phyloP scores from a whole-genome alignment of 1,140 invertebrate genomes.

The Belonocnema kinseyi region DNA sequence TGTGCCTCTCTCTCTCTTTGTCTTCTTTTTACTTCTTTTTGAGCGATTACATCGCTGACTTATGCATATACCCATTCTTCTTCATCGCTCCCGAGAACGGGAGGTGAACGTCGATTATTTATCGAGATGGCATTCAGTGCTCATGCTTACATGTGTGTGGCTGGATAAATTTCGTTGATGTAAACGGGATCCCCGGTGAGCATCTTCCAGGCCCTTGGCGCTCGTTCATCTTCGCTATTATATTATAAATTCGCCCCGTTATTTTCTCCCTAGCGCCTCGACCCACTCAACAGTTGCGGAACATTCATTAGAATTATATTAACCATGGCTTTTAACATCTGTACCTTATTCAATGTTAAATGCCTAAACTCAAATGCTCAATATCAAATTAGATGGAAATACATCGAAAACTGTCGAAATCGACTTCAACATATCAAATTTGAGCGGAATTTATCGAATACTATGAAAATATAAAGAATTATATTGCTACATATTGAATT shows the following conservation, averaged over 20 bases:
- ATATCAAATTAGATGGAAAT: too few species aligned
- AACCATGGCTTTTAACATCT: too few species aligned
- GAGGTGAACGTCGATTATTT: slow-evolving; percentile 41
- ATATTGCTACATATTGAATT: too few species aligned
- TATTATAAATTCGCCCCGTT: slow-evolving; percentile 48
- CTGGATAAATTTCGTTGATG: slow-evolving; percentile 19
- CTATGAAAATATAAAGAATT: too few species aligned
- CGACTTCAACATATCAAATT: too few species aligned
- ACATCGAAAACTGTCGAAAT: too few species aligned
- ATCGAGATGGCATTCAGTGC: slow-evolving; percentile 18
- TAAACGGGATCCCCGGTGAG: slow-evolving; percentile 19
- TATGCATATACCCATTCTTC: slow-evolving; percentile 34
- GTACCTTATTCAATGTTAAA: too few species aligned
- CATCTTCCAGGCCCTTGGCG: background rate
- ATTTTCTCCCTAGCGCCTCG: background rate
- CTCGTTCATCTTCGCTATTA: slow-evolving; percentile 36
- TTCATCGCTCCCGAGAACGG: slow-evolving; percentile 11
- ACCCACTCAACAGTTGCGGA: slow-evolving; percentile 1
- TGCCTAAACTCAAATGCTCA: too few species aligned
- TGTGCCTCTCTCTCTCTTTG: slow-evolving; percentile 11
- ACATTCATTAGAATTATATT: slow-evolving; percentile 9
- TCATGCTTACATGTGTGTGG: background rate
- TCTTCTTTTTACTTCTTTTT: slow-evolving; percentile 8
- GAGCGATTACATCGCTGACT: slow-evolving; percentile 31
- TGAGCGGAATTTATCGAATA: too few species aligned